A percentile compares a stretch with the other conserved stretches of the same genome.
These are phyloP conservation scores for Rotaria macrura DNA, from an alignment of 2,888 invertebrate species.

Conservation along the genomic window DNA sequence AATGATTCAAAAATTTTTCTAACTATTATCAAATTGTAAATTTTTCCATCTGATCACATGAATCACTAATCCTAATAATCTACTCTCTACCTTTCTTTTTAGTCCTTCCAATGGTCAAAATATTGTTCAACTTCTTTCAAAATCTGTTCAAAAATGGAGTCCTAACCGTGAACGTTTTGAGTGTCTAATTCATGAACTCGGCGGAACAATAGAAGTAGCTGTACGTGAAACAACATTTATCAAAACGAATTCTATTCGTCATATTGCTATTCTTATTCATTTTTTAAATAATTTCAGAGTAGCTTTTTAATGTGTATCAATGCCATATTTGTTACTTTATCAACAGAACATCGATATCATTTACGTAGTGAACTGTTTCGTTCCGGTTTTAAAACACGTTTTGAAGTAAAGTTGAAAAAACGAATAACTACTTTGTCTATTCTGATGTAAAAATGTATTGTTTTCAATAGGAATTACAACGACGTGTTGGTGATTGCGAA, in stretches of 20 bases:
- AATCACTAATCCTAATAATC: neutral
- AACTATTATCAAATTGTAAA: too few species aligned
- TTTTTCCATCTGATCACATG: neutral
- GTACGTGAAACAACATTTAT: neutral
- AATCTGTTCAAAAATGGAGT: neutral
- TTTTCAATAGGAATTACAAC: neutral
- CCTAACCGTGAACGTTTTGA: neutral
- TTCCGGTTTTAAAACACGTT: neutral
- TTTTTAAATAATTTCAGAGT: neutral
- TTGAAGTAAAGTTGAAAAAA: neutral
- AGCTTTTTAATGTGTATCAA: conserved; percentile 14
- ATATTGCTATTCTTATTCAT: neutral
- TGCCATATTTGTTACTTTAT: conserved; percentile 14
- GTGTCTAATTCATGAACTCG: neutral
- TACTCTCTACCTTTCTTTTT: neutral
- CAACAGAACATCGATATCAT: conserved; percentile 17
- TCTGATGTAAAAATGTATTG: neutral
- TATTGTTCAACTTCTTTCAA: neutral
- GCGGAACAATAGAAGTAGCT: neutral
- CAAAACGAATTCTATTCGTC: neutral
- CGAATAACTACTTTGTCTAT: neutral
- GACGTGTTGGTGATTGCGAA: neutral
- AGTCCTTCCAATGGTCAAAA: neutral
- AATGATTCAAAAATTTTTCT: too few species aligned
- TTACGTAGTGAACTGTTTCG: conserved; percentile 19